A percentile compares a stretch with the other conserved stretches of the same genome.
phyloP scores from a whole-genome alignment of 2,113 vertebrate genomes.

The Muscicapa adusta region DNA sequence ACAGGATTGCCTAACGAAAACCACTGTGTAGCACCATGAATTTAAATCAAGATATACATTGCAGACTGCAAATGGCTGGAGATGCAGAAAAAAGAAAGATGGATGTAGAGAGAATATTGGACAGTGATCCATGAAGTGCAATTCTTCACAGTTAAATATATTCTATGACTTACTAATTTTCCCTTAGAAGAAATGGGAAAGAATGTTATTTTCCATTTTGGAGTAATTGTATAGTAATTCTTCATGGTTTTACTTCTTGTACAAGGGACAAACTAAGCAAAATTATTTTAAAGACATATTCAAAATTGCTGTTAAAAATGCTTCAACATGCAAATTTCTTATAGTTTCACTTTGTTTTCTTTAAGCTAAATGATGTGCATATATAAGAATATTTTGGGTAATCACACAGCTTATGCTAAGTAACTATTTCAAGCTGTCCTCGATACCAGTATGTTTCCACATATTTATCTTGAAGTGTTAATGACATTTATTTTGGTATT shows the following conservation, averaged over 20 bases:
- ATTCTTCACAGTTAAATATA: conserved; percentile 52
- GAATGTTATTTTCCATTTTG: conserved; percentile 27
- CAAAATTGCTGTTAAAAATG: conserved; percentile 30
- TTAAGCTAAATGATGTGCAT: conserved; percentile 18
- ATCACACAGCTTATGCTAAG: conserved; percentile 47
- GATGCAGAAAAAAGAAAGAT: conserved; percentile 23
- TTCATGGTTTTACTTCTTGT: conserved; percentile 13
- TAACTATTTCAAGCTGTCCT: conserved; percentile 42
- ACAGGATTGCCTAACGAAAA: not conserved
- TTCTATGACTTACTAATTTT: conserved; percentile 41
- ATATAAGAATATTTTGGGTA: conserved; percentile 1
- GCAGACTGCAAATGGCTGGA: not conserved
- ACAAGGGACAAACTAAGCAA: not conserved
- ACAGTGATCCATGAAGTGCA: conserved; percentile 55
- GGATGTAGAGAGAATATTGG: conserved; percentile 8
- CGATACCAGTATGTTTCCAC: conserved; percentile 1
- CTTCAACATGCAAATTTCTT: conserved; percentile 5
- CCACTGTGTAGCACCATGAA: not conserved
- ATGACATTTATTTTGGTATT: conserved; percentile 38
- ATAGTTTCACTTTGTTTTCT: conserved; percentile 41
- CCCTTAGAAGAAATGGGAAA: conserved; percentile 32
- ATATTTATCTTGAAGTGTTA: conserved; percentile 35
- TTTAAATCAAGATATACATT: conserved; percentile 6
- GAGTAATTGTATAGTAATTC: conserved; percentile 2
- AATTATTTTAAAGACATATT: not conserved